These are phyloP conservation scores for Rhynchotus rufescens DNA, from an alignment of 2,797 vertebrate genomes.

Conservation along the genomic window DNA sequence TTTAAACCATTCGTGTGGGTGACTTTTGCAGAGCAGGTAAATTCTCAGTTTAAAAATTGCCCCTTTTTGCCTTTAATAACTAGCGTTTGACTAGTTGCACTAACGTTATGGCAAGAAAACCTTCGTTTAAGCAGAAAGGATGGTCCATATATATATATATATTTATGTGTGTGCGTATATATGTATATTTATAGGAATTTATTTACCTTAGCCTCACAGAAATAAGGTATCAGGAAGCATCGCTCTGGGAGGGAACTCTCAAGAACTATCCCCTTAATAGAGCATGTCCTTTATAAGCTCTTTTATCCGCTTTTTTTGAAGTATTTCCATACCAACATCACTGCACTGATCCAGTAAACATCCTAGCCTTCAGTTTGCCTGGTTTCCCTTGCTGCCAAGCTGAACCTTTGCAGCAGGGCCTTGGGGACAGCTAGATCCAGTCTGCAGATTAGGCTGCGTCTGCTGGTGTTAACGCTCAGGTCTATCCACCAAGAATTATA, in stretches of 20 bases:
- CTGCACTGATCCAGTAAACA: neutral
- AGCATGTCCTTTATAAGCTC: neutral
- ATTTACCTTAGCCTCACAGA: neutral
- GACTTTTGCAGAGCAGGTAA: neutral
- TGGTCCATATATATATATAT: neutral
- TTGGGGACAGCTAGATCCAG: neutral
- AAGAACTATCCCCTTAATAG: neutral
- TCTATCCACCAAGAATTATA: neutral
- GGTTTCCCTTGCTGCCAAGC: slow-evolving; percentile 6
- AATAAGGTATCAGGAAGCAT: neutral
- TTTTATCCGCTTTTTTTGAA: neutral
- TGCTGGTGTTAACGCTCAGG: slow-evolving; percentile 13
- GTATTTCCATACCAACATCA: neutral
- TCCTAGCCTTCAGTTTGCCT: slow-evolving; percentile 2
- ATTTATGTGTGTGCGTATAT: too few species aligned
- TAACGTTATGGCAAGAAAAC: neutral
- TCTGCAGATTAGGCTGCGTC: neutral
- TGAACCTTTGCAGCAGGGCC: neutral
- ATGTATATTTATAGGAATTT: neutral
- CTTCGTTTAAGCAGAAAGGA: neutral
- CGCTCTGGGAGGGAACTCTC: neutral
- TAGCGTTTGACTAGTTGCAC: neutral
- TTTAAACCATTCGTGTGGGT: neutral
- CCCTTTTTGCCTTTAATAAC: too few species aligned
- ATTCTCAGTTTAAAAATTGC: neutral